These are phyloP conservation scores for Temnopleurus reevesii DNA, from an alignment of 53 echinoderm and acorn worm genomes.

Conservation along the genomic window DNA sequence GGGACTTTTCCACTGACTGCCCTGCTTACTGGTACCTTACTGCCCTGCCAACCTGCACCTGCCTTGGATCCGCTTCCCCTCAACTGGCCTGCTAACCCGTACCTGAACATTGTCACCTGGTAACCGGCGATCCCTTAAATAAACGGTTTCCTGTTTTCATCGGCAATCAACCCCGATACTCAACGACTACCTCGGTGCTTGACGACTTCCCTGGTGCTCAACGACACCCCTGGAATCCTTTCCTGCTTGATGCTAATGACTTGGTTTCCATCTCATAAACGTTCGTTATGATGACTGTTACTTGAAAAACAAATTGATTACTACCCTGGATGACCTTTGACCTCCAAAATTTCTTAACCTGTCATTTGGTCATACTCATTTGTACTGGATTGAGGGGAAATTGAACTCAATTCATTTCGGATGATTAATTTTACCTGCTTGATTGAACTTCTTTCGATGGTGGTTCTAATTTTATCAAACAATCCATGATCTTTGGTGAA, in stretches of 20 bases:
- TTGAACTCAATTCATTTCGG: neutral
- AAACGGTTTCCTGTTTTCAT: constrained; percentile 13
- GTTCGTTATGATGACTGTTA: neutral
- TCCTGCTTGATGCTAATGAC: neutral
- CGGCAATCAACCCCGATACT: neutral
- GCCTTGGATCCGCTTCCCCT: too few species aligned
- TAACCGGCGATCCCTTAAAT: neutral
- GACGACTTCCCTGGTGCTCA: neutral
- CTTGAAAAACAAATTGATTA: neutral
- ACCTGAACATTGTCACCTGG: neutral
- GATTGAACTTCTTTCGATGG: neutral
- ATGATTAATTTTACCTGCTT: neutral
- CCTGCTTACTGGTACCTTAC: constrained; percentile 16
- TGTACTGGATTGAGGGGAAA: neutral
- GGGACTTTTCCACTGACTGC: neutral
- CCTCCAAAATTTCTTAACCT: too few species aligned
- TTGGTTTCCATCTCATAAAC: neutral
- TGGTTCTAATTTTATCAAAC: neutral
- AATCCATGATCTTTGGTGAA: neutral
- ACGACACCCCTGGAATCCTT: neutral
- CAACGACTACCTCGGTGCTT: neutral
- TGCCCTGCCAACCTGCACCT: constrained; percentile 17
- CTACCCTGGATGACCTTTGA: neutral
- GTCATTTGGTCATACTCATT: neutral
- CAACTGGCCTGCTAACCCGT: too few species aligned